Percentiles rank a stretch among this genome's conserved stretches.
These are phyloP conservation scores for Petrolisthes manimaculis DNA, from an alignment of 2,888 invertebrate species.

Conservation along the genomic window DNA sequence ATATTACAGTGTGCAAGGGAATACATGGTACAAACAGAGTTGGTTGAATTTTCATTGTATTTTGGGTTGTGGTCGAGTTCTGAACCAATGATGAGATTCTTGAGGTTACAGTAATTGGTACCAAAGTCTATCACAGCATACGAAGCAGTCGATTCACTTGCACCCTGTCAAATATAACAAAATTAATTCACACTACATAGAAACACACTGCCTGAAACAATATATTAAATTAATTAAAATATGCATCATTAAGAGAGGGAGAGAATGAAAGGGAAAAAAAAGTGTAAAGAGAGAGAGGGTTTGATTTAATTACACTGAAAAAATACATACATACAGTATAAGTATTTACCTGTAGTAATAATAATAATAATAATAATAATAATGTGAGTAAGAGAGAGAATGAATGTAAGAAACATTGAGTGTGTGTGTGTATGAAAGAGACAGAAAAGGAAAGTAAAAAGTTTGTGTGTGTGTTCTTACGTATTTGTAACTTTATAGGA, in stretches of 20 bases:
- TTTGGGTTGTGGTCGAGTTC: constrained; percentile 65
- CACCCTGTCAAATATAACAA: constrained; percentile 66
- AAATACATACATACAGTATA: no score
- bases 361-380: no score
- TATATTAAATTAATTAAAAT: no score
- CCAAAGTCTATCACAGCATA: constrained; percentile 68
- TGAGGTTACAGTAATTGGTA: constrained; percentile 69
- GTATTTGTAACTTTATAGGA: no score
- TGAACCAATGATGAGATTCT: constrained; percentile 68
- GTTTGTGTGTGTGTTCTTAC: no score
- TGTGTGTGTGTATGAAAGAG: no score
- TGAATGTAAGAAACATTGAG: neutral
- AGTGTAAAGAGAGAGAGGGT: neutral
- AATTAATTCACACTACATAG: neutral
- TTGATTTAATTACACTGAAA: neutral
- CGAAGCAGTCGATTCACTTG: constrained; percentile 67
- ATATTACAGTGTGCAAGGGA: constrained; percentile 68
- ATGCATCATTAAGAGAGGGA: neutral
- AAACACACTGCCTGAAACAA: neutral
- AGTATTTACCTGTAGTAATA: no score
- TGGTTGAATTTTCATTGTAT: constrained; percentile 68
- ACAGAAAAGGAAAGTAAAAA: no score
- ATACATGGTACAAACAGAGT: constrained; percentile 68
- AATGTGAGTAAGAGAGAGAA: neutral
- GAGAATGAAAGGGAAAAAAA: neutral